These are phyloP conservation scores for Lomographa bimaculata DNA, from an alignment of 2,888 invertebrate genomes.

Conservation along the genomic window DNA sequence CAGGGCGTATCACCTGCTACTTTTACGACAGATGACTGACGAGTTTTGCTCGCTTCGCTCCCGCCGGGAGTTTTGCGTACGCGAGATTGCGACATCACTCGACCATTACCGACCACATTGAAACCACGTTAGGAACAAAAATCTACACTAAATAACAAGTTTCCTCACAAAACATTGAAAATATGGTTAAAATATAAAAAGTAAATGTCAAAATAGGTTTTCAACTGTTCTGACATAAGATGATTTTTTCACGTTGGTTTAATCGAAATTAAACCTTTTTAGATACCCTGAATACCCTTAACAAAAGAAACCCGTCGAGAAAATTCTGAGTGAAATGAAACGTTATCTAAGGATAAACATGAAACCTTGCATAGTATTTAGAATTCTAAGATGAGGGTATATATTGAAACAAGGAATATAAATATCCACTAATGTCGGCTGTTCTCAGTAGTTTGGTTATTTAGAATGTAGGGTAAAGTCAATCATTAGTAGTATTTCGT, in stretches of 20 bases:
- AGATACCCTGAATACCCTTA: no score
- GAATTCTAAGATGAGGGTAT: constrained; percentile 1
- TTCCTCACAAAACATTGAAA: constrained; percentile 46
- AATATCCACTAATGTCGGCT: no score
- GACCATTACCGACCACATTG: constrained; percentile 27
- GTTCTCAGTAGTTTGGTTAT: no score
- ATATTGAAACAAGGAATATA: no score
- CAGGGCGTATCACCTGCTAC: constrained; percentile 35
- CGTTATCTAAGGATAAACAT: not conserved
- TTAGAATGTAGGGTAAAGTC: no score
- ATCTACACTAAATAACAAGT: constrained; percentile 32
- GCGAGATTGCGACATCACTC: constrained; percentile 50
- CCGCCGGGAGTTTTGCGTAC: constrained; percentile 36
- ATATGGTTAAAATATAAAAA: constrained; percentile 44
- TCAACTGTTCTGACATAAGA: constrained; percentile 48
- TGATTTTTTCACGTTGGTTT: constrained; percentile 24
- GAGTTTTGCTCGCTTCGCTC: constrained; percentile 23
- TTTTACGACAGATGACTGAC: constrained; percentile 32
- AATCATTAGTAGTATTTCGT: no score
- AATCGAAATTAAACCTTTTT: constrained; percentile 11
- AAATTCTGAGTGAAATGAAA: not conserved
- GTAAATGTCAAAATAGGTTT: constrained; percentile 44
- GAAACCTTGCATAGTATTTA: no score
- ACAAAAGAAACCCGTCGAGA: no score
- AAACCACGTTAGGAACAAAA: constrained; percentile 24